Evolutionary conservation across 2,113 vertebrate species (phyloP), one percentile per base, ranked within the genome.

Genomic region (Zosterops lateralis): DNA sequence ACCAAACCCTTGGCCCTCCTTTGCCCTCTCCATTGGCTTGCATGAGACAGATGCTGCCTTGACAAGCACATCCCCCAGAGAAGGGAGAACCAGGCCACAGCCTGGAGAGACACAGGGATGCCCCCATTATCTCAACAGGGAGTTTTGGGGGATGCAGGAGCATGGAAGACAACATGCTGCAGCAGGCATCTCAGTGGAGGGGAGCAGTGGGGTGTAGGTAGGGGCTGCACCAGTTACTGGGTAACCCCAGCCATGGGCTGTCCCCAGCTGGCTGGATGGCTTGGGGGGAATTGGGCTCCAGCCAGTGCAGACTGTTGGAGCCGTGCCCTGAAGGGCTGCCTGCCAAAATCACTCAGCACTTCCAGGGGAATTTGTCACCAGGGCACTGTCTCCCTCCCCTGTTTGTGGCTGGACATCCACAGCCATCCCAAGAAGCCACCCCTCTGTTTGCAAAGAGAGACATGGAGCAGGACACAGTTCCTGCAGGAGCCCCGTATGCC

Each of bases 11-110:
- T 47, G 50, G 19, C 12, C 21, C 21, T 80, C 38, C 64, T 79
- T 58, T 44, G 28, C 24, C 32, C 25, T 66, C 19, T 36, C 75
- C n/a, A 72, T 51, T 3, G 2, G 34, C 38, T n/a, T 4, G 4
- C 0, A 0, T 57, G 65, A 44, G 56, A 84, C 0, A 0, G 48
- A 44, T 16, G 17, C 24, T 62, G 47, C 4, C 42, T 24, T 2
- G 0, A 38, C 31, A 50, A 60, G 60, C 14, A 66, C 22, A 56
- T 29, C 2, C 17, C 17, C 7, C 25, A 26, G 18, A 36, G 15
- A 4, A 3, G 26, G 14, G 16, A 36, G 28, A 74, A 62, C 2
- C 9, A 34, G 20, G 29, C 22, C 21, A 45, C 0, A 3, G 40
- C 6, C 32, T 79, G 60, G 25, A 24, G 56, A 80, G 14, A 66